Evolutionary conservation across 2,888 invertebrate species (phyloP).

Genomic region (Zaprionus lineosus): DNA sequence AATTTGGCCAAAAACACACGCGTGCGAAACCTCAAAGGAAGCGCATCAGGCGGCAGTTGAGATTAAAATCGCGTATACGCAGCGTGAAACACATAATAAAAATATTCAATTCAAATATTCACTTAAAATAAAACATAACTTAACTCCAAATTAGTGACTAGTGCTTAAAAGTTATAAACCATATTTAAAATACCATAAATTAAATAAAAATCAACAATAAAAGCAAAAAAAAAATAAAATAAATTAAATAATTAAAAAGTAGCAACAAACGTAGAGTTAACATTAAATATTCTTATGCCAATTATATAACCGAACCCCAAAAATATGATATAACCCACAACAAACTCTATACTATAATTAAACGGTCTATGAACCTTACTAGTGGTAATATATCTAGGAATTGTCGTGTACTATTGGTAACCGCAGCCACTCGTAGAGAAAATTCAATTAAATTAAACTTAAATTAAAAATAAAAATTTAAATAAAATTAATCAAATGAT

Average conservation of each 20-base stretch:
- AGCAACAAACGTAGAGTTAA: constrained; percentile 33
- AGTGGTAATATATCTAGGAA: constrained; percentile 6
- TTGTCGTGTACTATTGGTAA: constrained; percentile 22
- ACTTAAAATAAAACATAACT: constrained; percentile 7
- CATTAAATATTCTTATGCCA: constrained; percentile 22
- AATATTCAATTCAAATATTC: constrained; percentile 5
- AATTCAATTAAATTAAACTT: neutral
- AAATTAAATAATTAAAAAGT: neutral
- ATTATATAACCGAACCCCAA: constrained; percentile 38
- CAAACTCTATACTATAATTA: constrained; percentile 25
- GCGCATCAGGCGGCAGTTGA: constrained; percentile 46
- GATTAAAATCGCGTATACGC: constrained; percentile 48
- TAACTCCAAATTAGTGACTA: constrained; percentile 34
- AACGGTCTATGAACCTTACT: too few species aligned
- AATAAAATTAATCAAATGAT: constrained; percentile 7
- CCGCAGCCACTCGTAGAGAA: constrained; percentile 49
- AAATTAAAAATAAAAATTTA: neutral
- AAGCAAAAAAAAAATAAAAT: constrained; percentile 1
- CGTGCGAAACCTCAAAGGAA: constrained; percentile 65
- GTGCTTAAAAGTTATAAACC: constrained; percentile 26
- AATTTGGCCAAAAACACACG: constrained; percentile 57
- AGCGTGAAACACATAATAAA: constrained; percentile 12
- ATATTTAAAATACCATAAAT: constrained; percentile 17
- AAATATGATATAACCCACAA: constrained; percentile 32
- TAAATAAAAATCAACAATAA: too few species aligned